A percentile compares a stretch with the other conserved stretches of the same genome.
Evolutionary conservation across 2,113 vertebrate species (phyloP).

Genomic region (Vulpes lagopus): DNA sequence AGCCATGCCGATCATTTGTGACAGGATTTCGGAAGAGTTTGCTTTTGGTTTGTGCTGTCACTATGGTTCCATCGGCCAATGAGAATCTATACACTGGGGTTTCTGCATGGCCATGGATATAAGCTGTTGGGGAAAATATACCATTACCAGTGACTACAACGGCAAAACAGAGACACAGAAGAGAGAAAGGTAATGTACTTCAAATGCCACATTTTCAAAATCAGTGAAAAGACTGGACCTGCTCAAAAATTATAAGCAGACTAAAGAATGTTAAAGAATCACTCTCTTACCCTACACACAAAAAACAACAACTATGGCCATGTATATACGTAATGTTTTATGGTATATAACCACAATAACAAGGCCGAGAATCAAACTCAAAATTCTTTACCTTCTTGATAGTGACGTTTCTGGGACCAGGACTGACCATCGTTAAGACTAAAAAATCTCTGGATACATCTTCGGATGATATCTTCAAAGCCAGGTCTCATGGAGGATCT

Average conservation of each 20-base stretch:
- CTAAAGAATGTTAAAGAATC: slow-evolving; percentile 11
- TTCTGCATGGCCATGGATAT: slow-evolving; percentile 94
- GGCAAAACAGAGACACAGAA: neutral
- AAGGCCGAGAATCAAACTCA: neutral
- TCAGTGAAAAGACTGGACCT: neutral
- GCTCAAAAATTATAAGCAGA: neutral
- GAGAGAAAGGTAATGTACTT: neutral
- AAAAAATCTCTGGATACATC: slow-evolving; percentile 97
- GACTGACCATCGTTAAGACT: slow-evolving; percentile 95
- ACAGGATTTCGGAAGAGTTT: slow-evolving; percentile 94
- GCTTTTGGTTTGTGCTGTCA: slow-evolving; percentile 96
- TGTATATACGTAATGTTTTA: neutral
- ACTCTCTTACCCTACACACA: neutral
- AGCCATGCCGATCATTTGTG: slow-evolving; percentile 94
- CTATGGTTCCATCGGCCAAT: slow-evolving; percentile 95
- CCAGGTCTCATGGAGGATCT: slow-evolving; percentile 97
- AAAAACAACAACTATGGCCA: neutral
- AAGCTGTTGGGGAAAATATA: slow-evolving; percentile 88
- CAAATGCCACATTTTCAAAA: neutral
- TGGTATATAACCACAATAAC: neutral
- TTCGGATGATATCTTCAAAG: slow-evolving; percentile 96
- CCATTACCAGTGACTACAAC: neutral
- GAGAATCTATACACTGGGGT: slow-evolving; percentile 97
- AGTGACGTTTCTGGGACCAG: slow-evolving; percentile 97
- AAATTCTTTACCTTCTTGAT: slow-evolving; percentile 93